Percentiles rank a stretch among this genome's conserved stretches.
phyloP scores from a whole-genome alignment of 1,140 invertebrate species.

The Brachionus asplanchnoidis region DNA sequence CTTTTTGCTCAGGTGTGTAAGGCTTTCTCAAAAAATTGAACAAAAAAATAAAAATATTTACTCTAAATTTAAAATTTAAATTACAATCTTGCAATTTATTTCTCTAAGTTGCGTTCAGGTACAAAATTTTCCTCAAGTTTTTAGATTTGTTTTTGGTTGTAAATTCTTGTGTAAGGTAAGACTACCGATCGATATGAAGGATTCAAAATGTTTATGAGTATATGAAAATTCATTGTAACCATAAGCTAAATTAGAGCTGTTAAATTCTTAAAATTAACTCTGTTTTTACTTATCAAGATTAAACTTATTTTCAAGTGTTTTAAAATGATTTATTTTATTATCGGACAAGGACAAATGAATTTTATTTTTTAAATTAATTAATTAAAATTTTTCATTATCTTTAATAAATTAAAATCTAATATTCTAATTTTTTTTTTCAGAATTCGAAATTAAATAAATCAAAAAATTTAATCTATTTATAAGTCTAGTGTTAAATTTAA shows the following conservation, averaged over 20 bases:
- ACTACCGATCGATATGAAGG: neutral
- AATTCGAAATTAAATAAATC: no score
- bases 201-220: neutral
- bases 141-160: neutral
- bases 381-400: no score
- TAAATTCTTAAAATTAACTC: constrained; percentile 1
- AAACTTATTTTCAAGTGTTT: neutral
- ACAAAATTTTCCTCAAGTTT: neutral
- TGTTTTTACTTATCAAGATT: neutral
- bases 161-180: neutral
- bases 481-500: neutral
- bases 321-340: neutral
- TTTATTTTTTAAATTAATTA: neutral
- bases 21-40: neutral
- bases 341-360: neutral
- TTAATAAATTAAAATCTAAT: no score
- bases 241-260: neutral
- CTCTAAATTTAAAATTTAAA: constrained; percentile 13
- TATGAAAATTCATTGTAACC: neutral
- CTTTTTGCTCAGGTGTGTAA: neutral
- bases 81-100: constrained; percentile 7
- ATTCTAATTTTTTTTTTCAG: no score
- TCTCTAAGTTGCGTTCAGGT: neutral
- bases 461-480: no score
- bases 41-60: constrained; percentile 9